Conservation (phyloP, 1,140 invertebrate species). For the Lysiphlebus fabarum region DNA sequence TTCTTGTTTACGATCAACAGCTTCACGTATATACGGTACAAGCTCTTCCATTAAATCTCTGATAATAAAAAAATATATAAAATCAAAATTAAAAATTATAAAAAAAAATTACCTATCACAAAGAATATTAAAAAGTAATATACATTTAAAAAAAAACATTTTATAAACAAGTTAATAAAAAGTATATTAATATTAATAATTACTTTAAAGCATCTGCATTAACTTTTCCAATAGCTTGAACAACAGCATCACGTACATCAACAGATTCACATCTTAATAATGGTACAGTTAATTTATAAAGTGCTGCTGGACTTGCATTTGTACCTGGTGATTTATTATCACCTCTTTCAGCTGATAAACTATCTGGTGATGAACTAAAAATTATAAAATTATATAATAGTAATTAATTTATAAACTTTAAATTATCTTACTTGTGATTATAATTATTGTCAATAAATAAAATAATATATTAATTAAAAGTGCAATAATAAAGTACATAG, state of each 20-base stretch:
- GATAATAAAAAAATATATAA: constrained; percentile 23
- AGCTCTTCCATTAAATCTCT: constrained; percentile 97
- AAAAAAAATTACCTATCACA: too few species aligned
- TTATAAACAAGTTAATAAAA: background rate
- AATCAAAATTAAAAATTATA: constrained; percentile 13
- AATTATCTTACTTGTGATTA: too few species aligned
- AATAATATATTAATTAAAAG: too few species aligned
- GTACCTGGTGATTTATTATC: constrained; percentile 63
- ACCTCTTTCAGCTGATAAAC: constrained; percentile 74
- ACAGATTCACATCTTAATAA: constrained; percentile 84
- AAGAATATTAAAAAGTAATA: background rate
- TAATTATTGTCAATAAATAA: too few species aligned
- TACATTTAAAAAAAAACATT: background rate
- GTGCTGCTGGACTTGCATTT: constrained; percentile 70
- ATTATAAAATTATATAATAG: constrained; percentile 7
- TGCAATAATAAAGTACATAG: too few species aligned
- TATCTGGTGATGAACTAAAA: constrained; percentile 78
- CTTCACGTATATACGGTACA: constrained; percentile 85
- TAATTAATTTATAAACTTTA: background rate
- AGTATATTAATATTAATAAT: too few species aligned
- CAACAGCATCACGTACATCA: constrained; percentile 90
- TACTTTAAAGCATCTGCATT: constrained; percentile 91
- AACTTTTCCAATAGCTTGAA: constrained; percentile 88
- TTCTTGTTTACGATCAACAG: constrained; percentile 96
- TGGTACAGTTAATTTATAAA: constrained; percentile 90